Percentiles rank a stretch among this genome's conserved stretches.
These are phyloP conservation scores for Menura novaehollandiae DNA, from an alignment of 2,113 vertebrate genomes.

Conservation along the genomic window DNA sequence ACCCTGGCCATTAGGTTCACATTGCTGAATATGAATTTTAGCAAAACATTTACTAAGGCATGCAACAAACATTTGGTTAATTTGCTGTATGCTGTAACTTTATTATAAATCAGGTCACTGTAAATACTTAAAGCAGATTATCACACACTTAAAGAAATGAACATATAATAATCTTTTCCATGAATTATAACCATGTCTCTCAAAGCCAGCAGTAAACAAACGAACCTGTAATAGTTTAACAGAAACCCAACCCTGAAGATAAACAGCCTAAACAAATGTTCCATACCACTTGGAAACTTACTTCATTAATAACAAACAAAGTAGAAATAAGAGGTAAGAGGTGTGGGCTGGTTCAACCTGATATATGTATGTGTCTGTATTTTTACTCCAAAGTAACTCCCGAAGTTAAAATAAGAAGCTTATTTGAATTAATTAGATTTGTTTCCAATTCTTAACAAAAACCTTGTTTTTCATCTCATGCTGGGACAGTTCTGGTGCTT, in stretches of 20 bases:
- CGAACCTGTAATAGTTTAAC: not conserved
- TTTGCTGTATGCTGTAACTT: not conserved
- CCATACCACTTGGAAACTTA: not conserved
- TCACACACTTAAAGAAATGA: not conserved
- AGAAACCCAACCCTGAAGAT: not conserved
- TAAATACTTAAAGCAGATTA: not conserved
- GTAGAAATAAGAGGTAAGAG: not conserved
- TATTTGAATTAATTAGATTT: not conserved
- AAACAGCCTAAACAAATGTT: not conserved
- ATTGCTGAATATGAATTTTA: not conserved
- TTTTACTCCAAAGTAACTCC: not conserved
- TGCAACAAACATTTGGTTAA: not conserved
- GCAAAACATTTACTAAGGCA: not conserved
- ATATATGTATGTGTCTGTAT: fast-evolving
- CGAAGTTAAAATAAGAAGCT: not conserved
- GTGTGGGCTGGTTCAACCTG: not conserved
- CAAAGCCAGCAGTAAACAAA: not conserved
- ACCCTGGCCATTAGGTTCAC: not conserved
- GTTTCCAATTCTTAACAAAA: not conserved
- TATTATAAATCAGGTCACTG: not conserved
- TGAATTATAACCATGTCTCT: not conserved
- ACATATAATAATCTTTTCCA: not conserved
- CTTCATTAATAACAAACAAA: not conserved
- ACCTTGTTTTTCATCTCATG: not conserved
- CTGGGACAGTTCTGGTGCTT: not conserved